These are phyloP conservation scores for Agrenia bidenticulata DNA, from an alignment of 2,888 invertebrate genomes.

Conservation along the genomic window DNA sequence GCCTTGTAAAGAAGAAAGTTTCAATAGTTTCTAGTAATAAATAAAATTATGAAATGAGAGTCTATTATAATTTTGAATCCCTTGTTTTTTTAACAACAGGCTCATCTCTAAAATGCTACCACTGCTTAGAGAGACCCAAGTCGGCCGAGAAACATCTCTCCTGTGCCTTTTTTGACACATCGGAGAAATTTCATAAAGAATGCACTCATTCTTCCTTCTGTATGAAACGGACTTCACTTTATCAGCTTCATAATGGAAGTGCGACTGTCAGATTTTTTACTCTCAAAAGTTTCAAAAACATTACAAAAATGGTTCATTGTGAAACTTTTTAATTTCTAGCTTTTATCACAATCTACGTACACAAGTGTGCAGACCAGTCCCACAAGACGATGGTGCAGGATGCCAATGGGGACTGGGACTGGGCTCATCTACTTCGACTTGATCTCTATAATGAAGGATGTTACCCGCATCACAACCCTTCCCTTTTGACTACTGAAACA, in stretches of 20 bases:
- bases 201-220: slow-evolving; percentile 83
- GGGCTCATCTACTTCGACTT: slow-evolving; percentile 43
- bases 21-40: slow-evolving; percentile 18
- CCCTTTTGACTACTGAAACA: slow-evolving; percentile 46
- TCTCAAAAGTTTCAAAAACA: not conserved
- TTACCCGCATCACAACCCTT: slow-evolving; percentile 36
- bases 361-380: slow-evolving; percentile 48
- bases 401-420: slow-evolving; percentile 42
- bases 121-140: slow-evolving; percentile 66
- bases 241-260: slow-evolving; percentile 70
- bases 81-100: no score
- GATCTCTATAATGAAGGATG: slow-evolving; percentile 48
- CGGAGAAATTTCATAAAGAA: slow-evolving; percentile 67
- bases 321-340: slow-evolving; percentile 22
- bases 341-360: slow-evolving; percentile 40
- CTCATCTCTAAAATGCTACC: slow-evolving; percentile 68
- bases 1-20: slow-evolving; percentile 23
- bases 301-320: not conserved
- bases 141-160: slow-evolving; percentile 66
- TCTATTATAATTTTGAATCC: no score
- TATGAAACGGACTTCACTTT: slow-evolving; percentile 70
- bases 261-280: slow-evolving; percentile 43
- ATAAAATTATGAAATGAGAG: slow-evolving; percentile 2
- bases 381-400: slow-evolving; percentile 48
- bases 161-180: slow-evolving; percentile 72